Base-by-base conservation (phyloP, 2,888 invertebrate species). In the Bimastos eiseni region DNA sequence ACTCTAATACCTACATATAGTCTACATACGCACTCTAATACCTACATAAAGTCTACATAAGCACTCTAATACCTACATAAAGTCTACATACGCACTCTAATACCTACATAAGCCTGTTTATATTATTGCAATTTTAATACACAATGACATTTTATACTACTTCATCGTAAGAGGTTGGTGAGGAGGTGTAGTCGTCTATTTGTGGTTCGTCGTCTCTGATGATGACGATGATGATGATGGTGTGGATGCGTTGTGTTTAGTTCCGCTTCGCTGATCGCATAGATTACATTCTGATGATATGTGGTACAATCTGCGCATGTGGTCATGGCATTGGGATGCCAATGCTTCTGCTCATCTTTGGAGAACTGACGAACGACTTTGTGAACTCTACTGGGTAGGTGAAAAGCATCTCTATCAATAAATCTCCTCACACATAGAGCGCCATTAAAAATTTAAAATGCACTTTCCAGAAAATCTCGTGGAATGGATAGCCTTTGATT, bases 211-310 rank as follows among this genome's bases (percentile, higher is more conserved):
- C 24, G 30, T 30, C 5, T 34, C 33, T 84, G 84, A 84, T 36
- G 36, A 86, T 36, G 83, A 83, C 33, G 70, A 55, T 55, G 70
- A 55, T 55, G 70, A 55, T 24, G 70, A 15, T 37, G 33, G 41
- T 41, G n/a, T n/a, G n/a, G n/a, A n/a, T 24, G 21, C 19, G n/a
- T 83, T 37, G 36, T 36, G n/a, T 49, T 24, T 88, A 92, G 92
- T 92, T 92, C 41, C 89, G 91, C 33, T 92, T 90, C 83, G 90
- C 92, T 83, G 91, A 90, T 88, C 38, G 83, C n/a, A 44, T 89
- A 19, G 92, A 92, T 90, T 55, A 37, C 11, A 55, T 91, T 15
- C 89, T 92, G 38, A 92, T 92, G 91, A 6, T 89, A 4, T 19
- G 83, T 15, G 92, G 92, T 17, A 91, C 91, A 2, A 37, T 91